These are phyloP conservation scores for Drosophila watanabei DNA, from an alignment of 1,140 invertebrate genomes.

Conservation along the genomic window DNA sequence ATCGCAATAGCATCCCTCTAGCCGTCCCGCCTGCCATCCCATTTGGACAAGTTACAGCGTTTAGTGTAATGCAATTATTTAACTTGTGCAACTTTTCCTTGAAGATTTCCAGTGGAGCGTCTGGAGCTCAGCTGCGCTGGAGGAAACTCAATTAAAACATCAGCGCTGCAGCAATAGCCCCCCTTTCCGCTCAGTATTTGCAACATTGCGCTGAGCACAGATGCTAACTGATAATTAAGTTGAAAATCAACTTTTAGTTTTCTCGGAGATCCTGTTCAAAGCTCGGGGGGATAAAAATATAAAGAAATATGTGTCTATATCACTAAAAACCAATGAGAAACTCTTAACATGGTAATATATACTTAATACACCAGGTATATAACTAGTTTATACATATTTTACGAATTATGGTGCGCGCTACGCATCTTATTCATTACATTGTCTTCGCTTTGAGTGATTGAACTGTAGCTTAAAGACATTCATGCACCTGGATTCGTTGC, in stretches of 20 bases:
- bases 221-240: constrained; percentile 83
- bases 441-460: constrained; percentile 1
- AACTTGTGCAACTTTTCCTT: constrained; percentile 66
- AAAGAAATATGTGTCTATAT: background rate
- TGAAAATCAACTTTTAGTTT: constrained; percentile 74
- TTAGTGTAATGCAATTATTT: constrained; percentile 82
- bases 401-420: background rate
- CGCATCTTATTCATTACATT: background rate
- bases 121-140: constrained; percentile 65
- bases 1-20: background rate
- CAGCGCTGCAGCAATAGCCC: constrained; percentile 49
- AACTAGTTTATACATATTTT: background rate
- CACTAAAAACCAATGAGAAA: background rate
- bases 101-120: constrained; percentile 22
- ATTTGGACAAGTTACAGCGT: constrained; percentile 53
- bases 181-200: constrained; percentile 19
- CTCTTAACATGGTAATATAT: background rate
- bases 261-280: constrained; percentile 26
- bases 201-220: constrained; percentile 54
- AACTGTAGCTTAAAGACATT: constrained; percentile 22
- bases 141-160: constrained; percentile 83
- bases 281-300: constrained; percentile 1
- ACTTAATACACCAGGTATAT: background rate
- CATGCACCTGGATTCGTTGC: constrained; percentile 20
- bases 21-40: background rate